These are phyloP conservation scores for Petrolisthes manimaculis DNA, from an alignment of 2,888 invertebrate genomes.

Conservation along the genomic window DNA sequence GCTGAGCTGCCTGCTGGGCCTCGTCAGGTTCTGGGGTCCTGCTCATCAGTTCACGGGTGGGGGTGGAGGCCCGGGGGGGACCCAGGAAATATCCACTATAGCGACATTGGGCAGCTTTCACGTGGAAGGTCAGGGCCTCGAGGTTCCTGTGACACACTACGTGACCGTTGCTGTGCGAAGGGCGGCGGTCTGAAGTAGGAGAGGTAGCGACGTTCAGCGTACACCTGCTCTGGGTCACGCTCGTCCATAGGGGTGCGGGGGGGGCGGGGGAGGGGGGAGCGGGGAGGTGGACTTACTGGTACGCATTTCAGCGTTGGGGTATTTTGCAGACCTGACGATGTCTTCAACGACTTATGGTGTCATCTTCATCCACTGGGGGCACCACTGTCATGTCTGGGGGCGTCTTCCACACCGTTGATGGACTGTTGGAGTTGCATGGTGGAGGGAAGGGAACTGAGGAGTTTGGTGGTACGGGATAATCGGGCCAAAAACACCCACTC, in stretches of 20 bases:
- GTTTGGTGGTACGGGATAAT: slow-evolving; percentile 52
- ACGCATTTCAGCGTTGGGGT: slow-evolving; percentile 21
- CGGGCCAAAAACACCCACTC: slow-evolving; percentile 63
- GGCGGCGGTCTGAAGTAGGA: slow-evolving; percentile 58
- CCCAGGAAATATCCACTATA: slow-evolving; percentile 61
- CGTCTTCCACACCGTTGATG: slow-evolving; percentile 36
- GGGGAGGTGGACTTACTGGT: background rate
- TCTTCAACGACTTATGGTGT: slow-evolving; percentile 31
- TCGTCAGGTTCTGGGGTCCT: slow-evolving; percentile 43
- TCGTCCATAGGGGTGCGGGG: slow-evolving; percentile 63
- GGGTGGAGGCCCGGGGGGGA: slow-evolving; percentile 53
- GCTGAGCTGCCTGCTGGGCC: slow-evolving; percentile 49
- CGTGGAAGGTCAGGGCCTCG: slow-evolving; percentile 38
- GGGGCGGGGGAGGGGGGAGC: slow-evolving; percentile 58
- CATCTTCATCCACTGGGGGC: slow-evolving; percentile 17
- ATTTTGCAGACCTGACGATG: slow-evolving; percentile 40
- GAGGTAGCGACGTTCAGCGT: slow-evolving; percentile 56
- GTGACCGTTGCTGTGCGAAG: slow-evolving; percentile 29
- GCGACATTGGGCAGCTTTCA: slow-evolving; percentile 51
- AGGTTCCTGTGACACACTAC: slow-evolving; percentile 13
- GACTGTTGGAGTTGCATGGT: slow-evolving; percentile 55
- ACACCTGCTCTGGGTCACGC: slow-evolving; percentile 60
- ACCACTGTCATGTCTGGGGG: slow-evolving; percentile 6
- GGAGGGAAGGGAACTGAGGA: slow-evolving; percentile 46
- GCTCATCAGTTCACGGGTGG: slow-evolving; percentile 25